Conservation (phyloP, 2,888 invertebrate genomes). For the Eutolmus rufibarbis region DNA sequence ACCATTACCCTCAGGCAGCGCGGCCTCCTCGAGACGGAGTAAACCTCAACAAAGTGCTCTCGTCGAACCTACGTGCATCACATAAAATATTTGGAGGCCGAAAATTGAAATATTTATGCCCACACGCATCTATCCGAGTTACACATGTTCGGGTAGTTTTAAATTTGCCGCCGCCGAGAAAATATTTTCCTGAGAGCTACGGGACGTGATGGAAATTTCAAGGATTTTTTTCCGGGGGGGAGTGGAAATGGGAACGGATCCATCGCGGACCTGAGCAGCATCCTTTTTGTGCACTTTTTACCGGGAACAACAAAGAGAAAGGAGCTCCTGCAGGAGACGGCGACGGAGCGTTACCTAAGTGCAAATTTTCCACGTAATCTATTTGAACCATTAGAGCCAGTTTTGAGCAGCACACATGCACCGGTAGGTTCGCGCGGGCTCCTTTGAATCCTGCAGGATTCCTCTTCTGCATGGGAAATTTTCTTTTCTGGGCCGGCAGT, state of each 20-base stretch:
- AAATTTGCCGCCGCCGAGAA: slow-evolving; percentile 7
- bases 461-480: not conserved
- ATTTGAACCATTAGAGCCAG: slow-evolving; percentile 45
- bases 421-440: not conserved
- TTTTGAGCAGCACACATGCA: not conserved
- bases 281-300: slow-evolving; percentile 1
- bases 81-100: slow-evolving; percentile 13
- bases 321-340: not conserved
- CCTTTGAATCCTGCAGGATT: not conserved
- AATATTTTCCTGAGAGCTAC: slow-evolving; percentile 31
- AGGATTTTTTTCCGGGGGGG: not conserved
- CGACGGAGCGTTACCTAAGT: slow-evolving; percentile 17
- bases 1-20: not conserved
- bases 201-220: slow-evolving; percentile 45
- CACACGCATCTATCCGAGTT: slow-evolving; percentile 41
- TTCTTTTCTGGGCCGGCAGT: slow-evolving; percentile 2
- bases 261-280: not conserved
- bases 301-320: not conserved
- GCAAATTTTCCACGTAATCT: slow-evolving; percentile 49
- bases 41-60: slow-evolving; percentile 27
- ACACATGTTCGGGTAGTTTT: slow-evolving; percentile 44
- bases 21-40: not conserved
- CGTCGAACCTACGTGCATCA: slow-evolving; percentile 26
- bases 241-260: not conserved
- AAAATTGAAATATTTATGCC: slow-evolving; percentile 48